phyloP scores from a whole-genome alignment of 2,888 invertebrate genomes.

The Chalcosyrphus nemorum region DNA sequence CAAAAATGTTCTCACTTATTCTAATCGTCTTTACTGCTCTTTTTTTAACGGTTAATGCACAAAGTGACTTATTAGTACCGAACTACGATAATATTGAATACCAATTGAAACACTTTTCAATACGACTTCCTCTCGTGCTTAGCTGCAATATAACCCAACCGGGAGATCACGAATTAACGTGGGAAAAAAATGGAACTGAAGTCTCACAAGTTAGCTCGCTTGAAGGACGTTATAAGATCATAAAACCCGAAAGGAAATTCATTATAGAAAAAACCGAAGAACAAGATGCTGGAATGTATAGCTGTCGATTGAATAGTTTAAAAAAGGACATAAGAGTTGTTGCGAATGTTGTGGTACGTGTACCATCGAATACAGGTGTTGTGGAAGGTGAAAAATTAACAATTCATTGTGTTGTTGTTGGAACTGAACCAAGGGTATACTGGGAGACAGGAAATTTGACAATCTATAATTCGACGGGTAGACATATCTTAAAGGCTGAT shows the following conservation, averaged over 20 bases:
- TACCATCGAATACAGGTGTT: slow-evolving; percentile 87
- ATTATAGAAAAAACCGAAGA: slow-evolving; percentile 83
- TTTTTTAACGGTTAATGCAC: neutral
- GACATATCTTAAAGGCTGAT: slow-evolving; percentile 83
- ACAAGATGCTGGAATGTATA: slow-evolving; percentile 86
- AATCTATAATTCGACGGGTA: slow-evolving; percentile 81
- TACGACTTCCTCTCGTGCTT: slow-evolving; percentile 79
- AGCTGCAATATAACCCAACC: slow-evolving; percentile 79
- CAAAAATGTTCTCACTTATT: slow-evolving; percentile 18
- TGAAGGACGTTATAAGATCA: slow-evolving; percentile 81
- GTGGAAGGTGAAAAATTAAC: slow-evolving; percentile 93
- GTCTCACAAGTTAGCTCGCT: slow-evolving; percentile 80
- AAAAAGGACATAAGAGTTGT: slow-evolving; percentile 79
- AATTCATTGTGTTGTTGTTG: slow-evolving; percentile 87
- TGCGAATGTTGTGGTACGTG: slow-evolving; percentile 84
- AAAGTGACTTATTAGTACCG: slow-evolving; percentile 78
- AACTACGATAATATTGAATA: slow-evolving; percentile 79
- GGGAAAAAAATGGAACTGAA: slow-evolving; percentile 82
- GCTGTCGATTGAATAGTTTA: slow-evolving; percentile 83
- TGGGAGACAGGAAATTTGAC: slow-evolving; percentile 86
- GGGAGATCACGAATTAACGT: slow-evolving; percentile 77
- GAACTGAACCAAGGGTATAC: slow-evolving; percentile 86
- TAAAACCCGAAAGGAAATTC: slow-evolving; percentile 81
- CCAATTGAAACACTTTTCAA: slow-evolving; percentile 79
- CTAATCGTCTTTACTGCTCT: slow-evolving; percentile 2